These are phyloP conservation scores for Chelonia mydas DNA, from an alignment of 2,797 vertebrate genomes.

Conservation along the genomic window DNA sequence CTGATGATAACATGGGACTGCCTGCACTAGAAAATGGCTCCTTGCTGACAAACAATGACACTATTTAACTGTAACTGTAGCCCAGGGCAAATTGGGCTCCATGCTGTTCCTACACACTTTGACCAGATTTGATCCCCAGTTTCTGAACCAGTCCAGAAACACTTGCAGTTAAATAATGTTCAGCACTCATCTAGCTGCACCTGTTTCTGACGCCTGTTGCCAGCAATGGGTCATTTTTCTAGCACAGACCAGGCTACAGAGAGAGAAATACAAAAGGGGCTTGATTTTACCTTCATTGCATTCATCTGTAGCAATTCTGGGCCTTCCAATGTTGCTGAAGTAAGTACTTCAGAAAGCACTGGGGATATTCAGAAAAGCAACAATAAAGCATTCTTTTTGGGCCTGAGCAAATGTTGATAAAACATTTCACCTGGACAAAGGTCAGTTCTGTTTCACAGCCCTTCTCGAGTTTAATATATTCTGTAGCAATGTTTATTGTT, in stretches of 20 bases:
- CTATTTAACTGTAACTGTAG: neutral
- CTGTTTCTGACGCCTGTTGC: neutral
- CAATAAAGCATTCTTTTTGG: neutral
- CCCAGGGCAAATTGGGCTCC: neutral
- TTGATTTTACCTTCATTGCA: neutral
- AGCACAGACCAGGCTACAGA: neutral
- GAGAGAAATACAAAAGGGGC: neutral
- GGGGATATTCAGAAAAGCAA: neutral
- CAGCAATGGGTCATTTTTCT: neutral
- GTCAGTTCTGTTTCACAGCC: neutral
- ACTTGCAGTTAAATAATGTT: neutral
- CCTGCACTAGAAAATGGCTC: neutral
- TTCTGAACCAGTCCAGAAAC: neutral
- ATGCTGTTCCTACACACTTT: neutral
- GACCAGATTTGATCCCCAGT: accelerated
- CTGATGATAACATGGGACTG: neutral
- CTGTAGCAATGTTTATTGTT: too few relatives aligned
- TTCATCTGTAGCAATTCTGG: neutral
- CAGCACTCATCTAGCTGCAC: neutral
- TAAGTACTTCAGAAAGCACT: neutral
- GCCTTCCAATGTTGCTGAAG: neutral
- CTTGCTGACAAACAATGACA: neutral
- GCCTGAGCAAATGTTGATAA: neutral
- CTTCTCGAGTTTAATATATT: neutral
- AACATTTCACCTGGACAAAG: neutral